Percentiles rank a stretch among this genome's conserved stretches.
Evolutionary conservation across 2,888 invertebrate genomes (phyloP).

Genomic region (Ormyrus pomaceus): DNA sequence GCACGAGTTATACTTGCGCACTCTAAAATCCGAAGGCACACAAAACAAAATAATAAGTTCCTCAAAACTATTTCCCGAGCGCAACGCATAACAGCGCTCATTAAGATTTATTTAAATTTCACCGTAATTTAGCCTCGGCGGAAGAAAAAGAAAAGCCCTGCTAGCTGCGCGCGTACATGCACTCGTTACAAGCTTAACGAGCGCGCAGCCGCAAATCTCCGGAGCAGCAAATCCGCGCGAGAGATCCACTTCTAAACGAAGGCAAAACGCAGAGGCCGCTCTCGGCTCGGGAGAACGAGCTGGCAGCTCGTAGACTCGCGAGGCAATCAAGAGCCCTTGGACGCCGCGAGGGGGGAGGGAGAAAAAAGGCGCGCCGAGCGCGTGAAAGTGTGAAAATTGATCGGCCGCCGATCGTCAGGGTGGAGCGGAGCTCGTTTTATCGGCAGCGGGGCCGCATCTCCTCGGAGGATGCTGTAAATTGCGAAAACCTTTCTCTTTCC

Average conservation of each 20-base stretch:
- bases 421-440: background rate
- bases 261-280: background rate
- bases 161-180: background rate
- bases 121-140: conserved; percentile 17
- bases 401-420: conserved; percentile 16
- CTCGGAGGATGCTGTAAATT: conserved; percentile 32
- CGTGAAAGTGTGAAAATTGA: conserved; percentile 60
- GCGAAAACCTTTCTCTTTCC: conserved; percentile 40
- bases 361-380: conserved; percentile 1
- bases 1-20: too few relatives aligned
- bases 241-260: conserved; percentile 6
- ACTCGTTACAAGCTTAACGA: conserved; percentile 33
- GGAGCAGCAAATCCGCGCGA: background rate
- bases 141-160: conserved; percentile 17
- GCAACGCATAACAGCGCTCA: background rate
- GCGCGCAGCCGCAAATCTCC: background rate
- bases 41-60: too few relatives aligned
- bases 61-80: background rate
- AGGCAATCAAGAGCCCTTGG: conserved; percentile 19
- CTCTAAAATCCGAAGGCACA: too few relatives aligned
- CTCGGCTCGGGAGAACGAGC: background rate
- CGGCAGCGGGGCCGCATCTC: background rate
- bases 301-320: background rate
- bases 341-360: background rate
- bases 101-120: conserved; percentile 21